A percentile compares a stretch with the other conserved stretches of the same genome.
These are phyloP conservation scores for Drosophila fungiperda DNA, from an alignment of 2,888 invertebrate species.

Conservation along the genomic window DNA sequence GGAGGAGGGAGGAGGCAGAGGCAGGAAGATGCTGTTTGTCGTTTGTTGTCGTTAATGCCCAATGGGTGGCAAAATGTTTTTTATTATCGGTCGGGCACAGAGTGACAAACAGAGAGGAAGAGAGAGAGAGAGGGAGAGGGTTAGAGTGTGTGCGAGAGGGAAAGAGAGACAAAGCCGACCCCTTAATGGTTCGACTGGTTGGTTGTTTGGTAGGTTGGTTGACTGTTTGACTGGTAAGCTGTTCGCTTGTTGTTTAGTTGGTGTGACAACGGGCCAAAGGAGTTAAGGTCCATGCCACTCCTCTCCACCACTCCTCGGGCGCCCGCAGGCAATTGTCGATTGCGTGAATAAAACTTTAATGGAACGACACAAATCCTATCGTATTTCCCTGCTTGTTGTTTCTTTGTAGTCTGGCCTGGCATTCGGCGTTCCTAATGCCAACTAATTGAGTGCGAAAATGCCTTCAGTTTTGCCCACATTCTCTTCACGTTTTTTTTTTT, in stretches of 20 bases:
- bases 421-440: constrained; percentile 79
- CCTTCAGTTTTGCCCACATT: constrained; percentile 74
- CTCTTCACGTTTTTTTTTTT: constrained; percentile 11
- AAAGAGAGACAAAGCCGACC: constrained; percentile 16
- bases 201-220: constrained; percentile 23
- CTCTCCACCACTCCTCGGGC: not conserved
- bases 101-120: constrained; percentile 14
- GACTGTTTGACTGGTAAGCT: constrained; percentile 11
- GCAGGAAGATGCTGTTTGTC: constrained; percentile 62
- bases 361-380: constrained; percentile 83
- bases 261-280: constrained; percentile 50
- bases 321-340: constrained; percentile 53
- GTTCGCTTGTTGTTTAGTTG: constrained; percentile 19
- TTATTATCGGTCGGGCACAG: constrained; percentile 71
- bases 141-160: too few relatives aligned
- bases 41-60: constrained; percentile 80
- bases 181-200: constrained; percentile 16
- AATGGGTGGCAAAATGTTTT: constrained; percentile 84
- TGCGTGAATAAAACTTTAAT: constrained; percentile 84
- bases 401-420: constrained; percentile 14
- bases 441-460: constrained; percentile 86
- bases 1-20: constrained; percentile 9
- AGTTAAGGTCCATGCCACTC: constrained; percentile 43
- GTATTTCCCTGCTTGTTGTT: constrained; percentile 26
- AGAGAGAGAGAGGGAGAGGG: constrained; percentile 10